Evolutionary conservation across 2,888 invertebrate genomes (phyloP), one percentile per base, ranked within the genome.

Genomic region (Conchocele bisecta): DNA sequence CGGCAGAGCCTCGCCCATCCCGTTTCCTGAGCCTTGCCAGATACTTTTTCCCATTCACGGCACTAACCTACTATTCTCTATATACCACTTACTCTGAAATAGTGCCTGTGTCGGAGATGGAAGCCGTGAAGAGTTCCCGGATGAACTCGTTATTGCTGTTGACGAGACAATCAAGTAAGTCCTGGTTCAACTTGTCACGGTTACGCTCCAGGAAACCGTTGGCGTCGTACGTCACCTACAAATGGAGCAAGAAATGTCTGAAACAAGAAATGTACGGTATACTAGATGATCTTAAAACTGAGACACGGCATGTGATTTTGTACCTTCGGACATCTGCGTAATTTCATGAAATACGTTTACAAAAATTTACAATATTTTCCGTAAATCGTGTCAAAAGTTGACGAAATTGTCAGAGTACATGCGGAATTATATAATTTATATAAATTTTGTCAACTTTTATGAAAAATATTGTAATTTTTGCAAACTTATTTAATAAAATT

Each of bases 151-250:
- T 83, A 59, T 83, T 79, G 54, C 87, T 86, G 56, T 80, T 77
- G 46, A 79, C 48, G n/a, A 88, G 69, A 61, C 85, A 85, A 2
- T 78, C 64, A 13, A 83, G 72, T n/a, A 88, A 69, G 57, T 86
- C 85, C n/a, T 73, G 65, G 57, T 82, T 84, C 28, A 88, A 63
- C 9, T 78, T 83, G 73, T 88, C 87, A 26, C 87, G 63, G 74
- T 89, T 89, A 35, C 88, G 85, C 61, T 88, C 88, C 26, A 89
- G 71, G 64, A 89, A 88, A 0, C 85, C 85, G 20, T 77, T 78
- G 3, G 86, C 87, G 20, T 81, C 75, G 59, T 89, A 89, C 6
- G 63, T 64, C 9, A 89, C 87, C 88, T 88, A 65, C 15, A 13
- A 11, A 51, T 46, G 22, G 15, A 22, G 15, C 31, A 9, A 50